Conservation (phyloP, 2,888 invertebrate species). For the Willowsia nigromaculata region DNA sequence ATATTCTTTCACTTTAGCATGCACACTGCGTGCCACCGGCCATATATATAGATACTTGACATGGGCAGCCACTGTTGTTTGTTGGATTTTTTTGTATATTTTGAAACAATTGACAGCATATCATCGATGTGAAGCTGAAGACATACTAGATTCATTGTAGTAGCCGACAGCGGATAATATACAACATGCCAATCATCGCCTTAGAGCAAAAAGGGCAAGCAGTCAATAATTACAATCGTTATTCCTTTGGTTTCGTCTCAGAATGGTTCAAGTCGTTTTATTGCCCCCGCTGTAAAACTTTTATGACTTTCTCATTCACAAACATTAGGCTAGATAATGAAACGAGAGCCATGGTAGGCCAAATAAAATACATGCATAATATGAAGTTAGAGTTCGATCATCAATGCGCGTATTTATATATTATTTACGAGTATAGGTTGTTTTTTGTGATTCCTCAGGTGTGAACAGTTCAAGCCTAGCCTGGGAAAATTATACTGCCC, state of each 20-base stretch:
- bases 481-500: slow-evolving; percentile 65
- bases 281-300: slow-evolving; percentile 73
- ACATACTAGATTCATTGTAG: slow-evolving; percentile 24
- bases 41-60: background rate
- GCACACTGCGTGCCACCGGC: background rate
- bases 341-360: slow-evolving; percentile 3
- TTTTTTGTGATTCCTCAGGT: slow-evolving; percentile 50
- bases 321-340: slow-evolving; percentile 17
- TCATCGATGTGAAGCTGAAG: slow-evolving; percentile 47
- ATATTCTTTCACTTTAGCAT: slow-evolving; percentile 28
- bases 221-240: slow-evolving; percentile 79
- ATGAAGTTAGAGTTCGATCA: background rate
- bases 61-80: slow-evolving; percentile 18
- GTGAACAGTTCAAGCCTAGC: slow-evolving; percentile 65
- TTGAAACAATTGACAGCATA: slow-evolving; percentile 47
- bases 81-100: slow-evolving; percentile 17
- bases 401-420: background rate
- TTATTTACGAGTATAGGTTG: slow-evolving; percentile 5
- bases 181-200: slow-evolving; percentile 78
- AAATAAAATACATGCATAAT: background rate
- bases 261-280: slow-evolving; percentile 74
- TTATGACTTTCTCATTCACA: slow-evolving; percentile 74
- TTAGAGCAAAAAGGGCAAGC: slow-evolving; percentile 71
- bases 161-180: slow-evolving; percentile 73
- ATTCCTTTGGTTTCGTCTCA: slow-evolving; percentile 77